Conservation (phyloP, 2,888 invertebrate genomes). For the Lordiphosa andalusiaca region DNA sequence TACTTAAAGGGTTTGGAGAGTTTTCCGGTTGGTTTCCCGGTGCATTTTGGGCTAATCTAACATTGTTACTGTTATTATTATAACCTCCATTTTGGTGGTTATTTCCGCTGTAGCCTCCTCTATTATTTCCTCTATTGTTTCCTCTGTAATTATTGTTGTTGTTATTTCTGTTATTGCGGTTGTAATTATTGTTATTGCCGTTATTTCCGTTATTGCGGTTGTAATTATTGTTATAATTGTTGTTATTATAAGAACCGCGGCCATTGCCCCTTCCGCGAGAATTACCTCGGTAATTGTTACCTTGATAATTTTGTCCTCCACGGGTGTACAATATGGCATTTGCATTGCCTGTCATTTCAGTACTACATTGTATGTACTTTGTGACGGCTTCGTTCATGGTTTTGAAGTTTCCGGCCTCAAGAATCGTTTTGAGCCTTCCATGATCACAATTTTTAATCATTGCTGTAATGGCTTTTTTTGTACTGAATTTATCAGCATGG, state of each 20-base stretch:
- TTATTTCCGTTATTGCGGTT: not conserved
- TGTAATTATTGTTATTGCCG: not conserved
- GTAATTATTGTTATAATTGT: slow-evolving; percentile 2
- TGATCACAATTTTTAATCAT: no score
- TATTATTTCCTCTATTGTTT: no score
- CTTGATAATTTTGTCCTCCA: not conserved
- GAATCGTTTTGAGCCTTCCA: no score
- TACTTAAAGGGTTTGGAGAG: not conserved
- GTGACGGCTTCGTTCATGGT: not conserved
- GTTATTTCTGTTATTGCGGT: not conserved
- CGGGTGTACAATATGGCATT: slow-evolving; percentile 5
- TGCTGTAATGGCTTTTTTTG: no score
- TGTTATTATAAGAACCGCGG: slow-evolving; percentile 1
- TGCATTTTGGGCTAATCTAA: no score
- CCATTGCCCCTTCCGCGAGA: no score
- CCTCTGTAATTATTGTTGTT: not conserved
- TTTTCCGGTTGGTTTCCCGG: not conserved
- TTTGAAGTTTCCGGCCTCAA: no score
- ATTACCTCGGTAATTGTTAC: slow-evolving; percentile 8
- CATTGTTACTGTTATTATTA: no score
- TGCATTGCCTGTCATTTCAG: no score
- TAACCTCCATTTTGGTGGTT: no score
- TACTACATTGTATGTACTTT: not conserved
- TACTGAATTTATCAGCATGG: no score
- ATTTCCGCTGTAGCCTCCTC: no score